phyloP scores from a whole-genome alignment of 2,113 vertebrate genomes.

The Brienomyrus longianalis region DNA sequence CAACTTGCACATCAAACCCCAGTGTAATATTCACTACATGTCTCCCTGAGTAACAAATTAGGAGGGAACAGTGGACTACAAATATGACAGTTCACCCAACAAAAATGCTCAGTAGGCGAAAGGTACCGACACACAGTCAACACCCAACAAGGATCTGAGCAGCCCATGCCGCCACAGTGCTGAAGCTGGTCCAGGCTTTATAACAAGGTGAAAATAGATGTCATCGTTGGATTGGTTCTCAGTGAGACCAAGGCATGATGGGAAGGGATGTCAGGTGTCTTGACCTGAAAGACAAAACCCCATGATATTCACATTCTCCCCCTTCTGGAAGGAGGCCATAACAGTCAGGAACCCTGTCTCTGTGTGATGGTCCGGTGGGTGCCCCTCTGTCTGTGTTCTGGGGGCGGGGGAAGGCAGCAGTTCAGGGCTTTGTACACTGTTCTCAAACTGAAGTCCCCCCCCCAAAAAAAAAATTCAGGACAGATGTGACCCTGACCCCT shows the following conservation, averaged over 20 bases:
- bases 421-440: background rate
- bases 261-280: background rate
- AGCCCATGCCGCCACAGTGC: background rate
- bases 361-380: background rate
- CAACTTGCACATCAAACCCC: background rate
- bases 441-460: background rate
- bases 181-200: background rate
- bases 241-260: background rate
- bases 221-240: background rate
- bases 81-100: background rate
- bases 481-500: slow-evolving; percentile 59
- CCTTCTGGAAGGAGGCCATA: background rate
- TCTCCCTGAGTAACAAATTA: background rate
- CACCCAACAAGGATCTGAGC: background rate
- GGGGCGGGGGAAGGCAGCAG: background rate
- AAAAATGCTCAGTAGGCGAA: background rate
- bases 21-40: background rate
- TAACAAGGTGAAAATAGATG: background rate
- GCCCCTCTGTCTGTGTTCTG: background rate
- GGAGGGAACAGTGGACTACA: background rate
- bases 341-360: background rate
- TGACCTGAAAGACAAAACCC: too few species aligned
- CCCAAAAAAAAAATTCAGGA: slow-evolving; percentile 27
- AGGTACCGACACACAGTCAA: background rate
- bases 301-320: background rate